A percentile compares a stretch with the other conserved stretches of the same genome.
These are phyloP conservation scores for Lepas anatifera DNA, from an alignment of 2,888 invertebrate species.

Conservation along the genomic window DNA sequence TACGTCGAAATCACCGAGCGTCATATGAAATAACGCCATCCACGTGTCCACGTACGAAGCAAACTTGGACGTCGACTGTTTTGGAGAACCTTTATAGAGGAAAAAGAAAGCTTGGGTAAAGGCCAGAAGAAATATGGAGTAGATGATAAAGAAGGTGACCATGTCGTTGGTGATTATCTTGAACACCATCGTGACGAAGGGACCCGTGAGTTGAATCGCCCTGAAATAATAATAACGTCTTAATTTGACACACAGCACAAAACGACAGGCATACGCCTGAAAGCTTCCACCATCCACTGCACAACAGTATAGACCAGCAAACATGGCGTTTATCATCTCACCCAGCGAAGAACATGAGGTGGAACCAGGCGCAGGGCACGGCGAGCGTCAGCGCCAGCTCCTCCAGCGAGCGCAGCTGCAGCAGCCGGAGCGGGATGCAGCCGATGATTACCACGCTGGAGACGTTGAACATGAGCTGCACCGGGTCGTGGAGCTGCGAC, in stretches of 20 bases:
- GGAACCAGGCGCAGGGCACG: conserved; percentile 92
- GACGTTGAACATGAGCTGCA: conserved; percentile 81
- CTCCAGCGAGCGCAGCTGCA: conserved; percentile 56
- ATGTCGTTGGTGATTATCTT: conserved; percentile 98
- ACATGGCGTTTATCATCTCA: no score
- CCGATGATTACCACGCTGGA: conserved; percentile 80
- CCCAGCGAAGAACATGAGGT: conserved; percentile 98
- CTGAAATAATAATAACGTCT: conserved; percentile 49
- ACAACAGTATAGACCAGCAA: neutral
- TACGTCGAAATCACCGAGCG: conserved; percentile 94
- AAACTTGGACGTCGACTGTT: conserved; percentile 65
- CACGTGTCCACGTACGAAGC: conserved; percentile 80
- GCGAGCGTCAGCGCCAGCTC: conserved; percentile 85
- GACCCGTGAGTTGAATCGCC: conserved; percentile 86
- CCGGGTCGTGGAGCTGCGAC: conserved; percentile 80
- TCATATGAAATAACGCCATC: conserved; percentile 97
- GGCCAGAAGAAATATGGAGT: conserved; percentile 82
- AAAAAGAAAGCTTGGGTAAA: conserved; percentile 95
- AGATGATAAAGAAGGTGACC: conserved; percentile 96
- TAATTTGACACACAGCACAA: conserved; percentile 22
- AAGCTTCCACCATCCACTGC: neutral
- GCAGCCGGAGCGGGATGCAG: conserved; percentile 74
- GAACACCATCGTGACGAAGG: conserved; percentile 99
- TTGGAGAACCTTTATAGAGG: conserved; percentile 79
- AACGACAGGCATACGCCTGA: no score